Conservation (phyloP, 2,113 vertebrate species). For the Rhinoptilus africanus region DNA sequence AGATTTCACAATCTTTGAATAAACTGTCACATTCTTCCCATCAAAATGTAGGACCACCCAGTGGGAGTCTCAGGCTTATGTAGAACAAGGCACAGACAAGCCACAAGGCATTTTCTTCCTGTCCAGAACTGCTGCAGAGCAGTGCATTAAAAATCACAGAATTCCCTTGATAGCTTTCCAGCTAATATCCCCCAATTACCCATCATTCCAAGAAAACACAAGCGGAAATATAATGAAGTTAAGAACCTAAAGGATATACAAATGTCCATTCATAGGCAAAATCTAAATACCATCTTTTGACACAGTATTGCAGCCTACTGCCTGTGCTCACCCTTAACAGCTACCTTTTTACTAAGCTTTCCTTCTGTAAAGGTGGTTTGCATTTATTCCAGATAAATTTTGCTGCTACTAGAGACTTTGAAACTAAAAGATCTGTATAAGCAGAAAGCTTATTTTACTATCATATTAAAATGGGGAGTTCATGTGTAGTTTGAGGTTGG, state of each 20-base stretch:
- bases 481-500: background rate
- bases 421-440: background rate
- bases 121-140: background rate
- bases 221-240: background rate
- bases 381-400: background rate
- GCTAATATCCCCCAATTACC: background rate
- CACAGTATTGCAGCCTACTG: background rate
- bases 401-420: background rate
- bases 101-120: background rate
- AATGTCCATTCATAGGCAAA: background rate
- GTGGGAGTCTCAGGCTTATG: background rate
- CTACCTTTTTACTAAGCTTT: background rate
- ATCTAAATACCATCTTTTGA: background rate
- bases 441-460: background rate
- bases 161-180: background rate
- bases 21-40: background rate
- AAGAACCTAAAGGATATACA: background rate
- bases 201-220: background rate
- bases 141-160: background rate
- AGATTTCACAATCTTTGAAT: background rate
- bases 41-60: background rate
- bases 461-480: background rate
- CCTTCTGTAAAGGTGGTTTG: background rate
- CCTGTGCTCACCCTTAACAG: rapidly evolving
- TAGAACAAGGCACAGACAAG: background rate